A percentile compares a stretch with the other conserved stretches of the same genome.
phyloP scores from a whole-genome alignment of 2,113 vertebrate genomes.

The Megaceryle torquata region DNA sequence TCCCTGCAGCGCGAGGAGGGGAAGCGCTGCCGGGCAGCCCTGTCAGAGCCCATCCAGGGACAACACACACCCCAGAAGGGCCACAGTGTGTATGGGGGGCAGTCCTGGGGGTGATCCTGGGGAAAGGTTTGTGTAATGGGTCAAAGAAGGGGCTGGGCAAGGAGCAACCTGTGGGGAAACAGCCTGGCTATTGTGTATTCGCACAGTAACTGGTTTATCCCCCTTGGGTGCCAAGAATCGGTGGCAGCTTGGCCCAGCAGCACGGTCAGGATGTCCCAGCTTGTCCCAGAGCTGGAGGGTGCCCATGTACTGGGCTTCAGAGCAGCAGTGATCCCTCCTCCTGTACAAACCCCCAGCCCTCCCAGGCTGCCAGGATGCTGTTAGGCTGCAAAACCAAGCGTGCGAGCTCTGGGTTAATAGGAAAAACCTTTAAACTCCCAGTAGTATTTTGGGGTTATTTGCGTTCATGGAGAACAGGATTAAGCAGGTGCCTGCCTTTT shows the following conservation, averaged over 20 bases:
- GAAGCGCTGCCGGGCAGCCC: not conserved
- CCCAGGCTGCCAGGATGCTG: not conserved
- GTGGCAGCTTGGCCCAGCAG: not conserved
- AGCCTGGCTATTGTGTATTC: not conserved
- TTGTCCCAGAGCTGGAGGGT: not conserved
- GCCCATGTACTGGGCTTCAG: not conserved
- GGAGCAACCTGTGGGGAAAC: not conserved
- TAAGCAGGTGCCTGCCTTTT: conserved; percentile 51
- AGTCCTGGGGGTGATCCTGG: fast-evolving
- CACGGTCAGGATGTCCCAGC: not conserved
- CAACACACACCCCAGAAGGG: not conserved
- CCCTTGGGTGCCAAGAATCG: not conserved
- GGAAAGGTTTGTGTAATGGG: not conserved
- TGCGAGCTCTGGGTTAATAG: not conserved
- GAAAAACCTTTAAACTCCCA: conserved; percentile 1
- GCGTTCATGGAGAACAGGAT: conserved; percentile 30
- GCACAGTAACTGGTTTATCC: not conserved
- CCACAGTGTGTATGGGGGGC: no score
- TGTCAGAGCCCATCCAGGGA: not conserved
- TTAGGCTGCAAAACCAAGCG: not conserved
- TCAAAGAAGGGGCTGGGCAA: not conserved
- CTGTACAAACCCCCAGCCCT: not conserved
- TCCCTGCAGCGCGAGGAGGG: not conserved
- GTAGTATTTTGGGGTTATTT: conserved; percentile 17
- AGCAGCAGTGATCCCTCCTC: not conserved